A percentile compares a stretch with the other conserved stretches of the same genome.
Conservation (phyloP, 1,140 invertebrate species). For the Nasonia vitripennis region DNA sequence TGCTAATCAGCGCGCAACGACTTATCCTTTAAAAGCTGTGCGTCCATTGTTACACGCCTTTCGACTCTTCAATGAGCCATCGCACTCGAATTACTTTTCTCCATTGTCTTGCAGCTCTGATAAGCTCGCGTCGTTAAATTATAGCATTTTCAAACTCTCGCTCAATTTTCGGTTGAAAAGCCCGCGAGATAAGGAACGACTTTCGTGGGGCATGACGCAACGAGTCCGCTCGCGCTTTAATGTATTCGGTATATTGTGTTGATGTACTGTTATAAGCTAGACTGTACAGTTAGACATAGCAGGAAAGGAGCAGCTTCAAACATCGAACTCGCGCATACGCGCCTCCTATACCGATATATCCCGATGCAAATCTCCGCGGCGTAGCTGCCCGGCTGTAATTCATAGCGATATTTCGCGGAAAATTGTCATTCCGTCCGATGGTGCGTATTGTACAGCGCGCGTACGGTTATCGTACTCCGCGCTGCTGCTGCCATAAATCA, state of each 20-base stretch:
- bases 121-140: too few species aligned
- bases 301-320: conserved; percentile 45
- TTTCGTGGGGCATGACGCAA: conserved; percentile 43
- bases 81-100: too few species aligned
- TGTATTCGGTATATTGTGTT: conserved; percentile 53
- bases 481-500: background rate
- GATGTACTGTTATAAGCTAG: conserved; percentile 50
- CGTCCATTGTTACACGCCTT: background rate
- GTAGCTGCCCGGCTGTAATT: background rate
- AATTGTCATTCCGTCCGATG: background rate
- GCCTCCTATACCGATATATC: conserved; percentile 8
- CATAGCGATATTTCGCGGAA: background rate
- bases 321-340: conserved; percentile 36
- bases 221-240: conserved; percentile 5
- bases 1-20: background rate
- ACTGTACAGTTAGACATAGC: conserved; percentile 55
- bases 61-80: background rate
- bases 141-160: too few species aligned
- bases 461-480: too few species aligned
- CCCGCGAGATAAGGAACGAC: background rate
- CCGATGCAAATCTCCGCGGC: conserved; percentile 4
- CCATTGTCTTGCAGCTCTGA: too few species aligned
- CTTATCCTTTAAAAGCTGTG: background rate
- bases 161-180: background rate
- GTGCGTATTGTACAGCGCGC: too few species aligned